These are phyloP conservation scores for Catharus minimus DNA, from an alignment of 2,113 vertebrate species.

Conservation along the genomic window DNA sequence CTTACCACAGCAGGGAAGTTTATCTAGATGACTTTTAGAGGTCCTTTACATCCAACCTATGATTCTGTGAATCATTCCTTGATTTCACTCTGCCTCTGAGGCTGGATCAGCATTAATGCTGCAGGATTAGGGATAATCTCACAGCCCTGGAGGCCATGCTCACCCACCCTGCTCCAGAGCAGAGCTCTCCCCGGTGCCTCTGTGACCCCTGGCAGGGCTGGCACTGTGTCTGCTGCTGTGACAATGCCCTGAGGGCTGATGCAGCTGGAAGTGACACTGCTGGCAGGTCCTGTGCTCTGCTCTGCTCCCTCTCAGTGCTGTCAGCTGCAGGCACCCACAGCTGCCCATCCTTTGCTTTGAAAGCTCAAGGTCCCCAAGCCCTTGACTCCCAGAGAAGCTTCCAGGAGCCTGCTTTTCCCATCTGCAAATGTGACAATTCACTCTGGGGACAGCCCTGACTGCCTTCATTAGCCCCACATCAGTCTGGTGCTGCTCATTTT, in stretches of 20 bases:
- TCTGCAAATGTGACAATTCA: not conserved
- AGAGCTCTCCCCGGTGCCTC: not conserved
- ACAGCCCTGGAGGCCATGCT: not conserved
- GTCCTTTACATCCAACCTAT: not conserved
- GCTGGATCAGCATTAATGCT: not conserved
- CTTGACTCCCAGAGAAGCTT: not conserved
- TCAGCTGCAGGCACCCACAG: not conserved
- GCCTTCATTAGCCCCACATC: not conserved
- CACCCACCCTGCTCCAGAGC: fast-evolving
- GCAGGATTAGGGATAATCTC: not conserved
- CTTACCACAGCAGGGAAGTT: not conserved
- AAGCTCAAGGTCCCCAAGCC: not conserved
- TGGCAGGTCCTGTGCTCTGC: not conserved
- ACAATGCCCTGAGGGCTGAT: not conserved
- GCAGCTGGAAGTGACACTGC: not conserved
- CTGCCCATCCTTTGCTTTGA: not conserved
- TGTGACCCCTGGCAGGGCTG: not conserved
- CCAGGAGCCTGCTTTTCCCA: constrained; percentile 15
- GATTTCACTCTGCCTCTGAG: not conserved
- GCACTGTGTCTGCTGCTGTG: not conserved
- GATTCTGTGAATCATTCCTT: not conserved
- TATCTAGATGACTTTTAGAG: not conserved
- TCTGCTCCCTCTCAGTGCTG: not conserved
- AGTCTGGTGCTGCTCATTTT: not conserved
- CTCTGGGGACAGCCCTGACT: not conserved